Conservation (phyloP, 2,797 vertebrate genomes). For the Enteromius thamalakanensis region DNA sequence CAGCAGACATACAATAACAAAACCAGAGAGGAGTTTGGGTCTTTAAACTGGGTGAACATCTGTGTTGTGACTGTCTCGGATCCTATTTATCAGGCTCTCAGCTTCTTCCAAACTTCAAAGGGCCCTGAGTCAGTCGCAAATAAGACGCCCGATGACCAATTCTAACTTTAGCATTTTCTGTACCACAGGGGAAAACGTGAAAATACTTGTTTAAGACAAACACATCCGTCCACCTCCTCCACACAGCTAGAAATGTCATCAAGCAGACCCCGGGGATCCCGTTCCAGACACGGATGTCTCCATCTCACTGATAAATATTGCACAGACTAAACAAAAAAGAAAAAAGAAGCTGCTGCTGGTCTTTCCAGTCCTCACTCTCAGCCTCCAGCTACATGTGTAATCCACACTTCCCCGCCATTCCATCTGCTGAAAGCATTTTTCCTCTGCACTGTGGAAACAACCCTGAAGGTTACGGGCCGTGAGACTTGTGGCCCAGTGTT, state of each 20-base stretch:
- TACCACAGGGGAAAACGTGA: slow-evolving; percentile 28
- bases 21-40: slow-evolving; percentile 14
- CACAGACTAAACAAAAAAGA: slow-evolving; percentile 56
- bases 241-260: slow-evolving; percentile 52
- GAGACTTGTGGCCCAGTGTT: slow-evolving; percentile 55
- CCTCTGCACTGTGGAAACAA: slow-evolving; percentile 73
- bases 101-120: slow-evolving; percentile 40
- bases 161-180: slow-evolving; percentile 40
- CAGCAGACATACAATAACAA: slow-evolving; percentile 26
- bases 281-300: slow-evolving; percentile 61
- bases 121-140: slow-evolving; percentile 14
- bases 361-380: slow-evolving; percentile 62
- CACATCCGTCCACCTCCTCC: slow-evolving; percentile 47
- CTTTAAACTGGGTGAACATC: slow-evolving; percentile 56
- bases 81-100: slow-evolving; percentile 41
- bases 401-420: slow-evolving; percentile 69
- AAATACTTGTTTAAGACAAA: slow-evolving; percentile 33
- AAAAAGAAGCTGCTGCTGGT: slow-evolving; percentile 58
- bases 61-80: slow-evolving; percentile 36
- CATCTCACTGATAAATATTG: slow-evolving; percentile 59
- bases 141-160: slow-evolving; percentile 6
- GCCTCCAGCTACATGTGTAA: slow-evolving; percentile 65
- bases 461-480: slow-evolving; percentile 69
- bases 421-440: slow-evolving; percentile 72
- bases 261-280: slow-evolving; percentile 35